Conservation (phyloP, 2,797 vertebrate species). For the Gymnoscopelus braueri region DNA sequence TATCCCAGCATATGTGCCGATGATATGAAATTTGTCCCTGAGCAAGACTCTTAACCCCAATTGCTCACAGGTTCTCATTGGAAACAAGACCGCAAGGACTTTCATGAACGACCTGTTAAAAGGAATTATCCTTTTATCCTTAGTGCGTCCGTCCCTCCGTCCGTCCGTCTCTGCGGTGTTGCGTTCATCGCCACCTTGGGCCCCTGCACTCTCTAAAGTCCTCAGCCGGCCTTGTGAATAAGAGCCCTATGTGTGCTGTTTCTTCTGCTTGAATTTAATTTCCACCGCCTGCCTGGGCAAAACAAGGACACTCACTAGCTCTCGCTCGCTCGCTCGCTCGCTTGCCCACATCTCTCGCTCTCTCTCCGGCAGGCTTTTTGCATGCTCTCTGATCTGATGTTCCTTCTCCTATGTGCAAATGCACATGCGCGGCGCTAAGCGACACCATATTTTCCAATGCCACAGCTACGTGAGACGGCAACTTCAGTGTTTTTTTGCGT, state of each 20-base stretch:
- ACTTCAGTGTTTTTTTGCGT: no score
- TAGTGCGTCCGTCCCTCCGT: no score
- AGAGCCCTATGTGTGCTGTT: neutral
- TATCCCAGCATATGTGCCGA: no score
- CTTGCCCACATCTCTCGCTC: no score
- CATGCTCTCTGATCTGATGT: no score
- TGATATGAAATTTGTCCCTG: no score
- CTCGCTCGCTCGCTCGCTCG: no score
- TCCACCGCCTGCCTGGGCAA: neutral
- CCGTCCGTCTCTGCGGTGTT: neutral
- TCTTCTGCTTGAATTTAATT: neutral
- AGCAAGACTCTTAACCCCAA: no score
- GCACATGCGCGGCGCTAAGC: neutral
- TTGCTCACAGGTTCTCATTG: no score
- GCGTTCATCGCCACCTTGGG: neutral
- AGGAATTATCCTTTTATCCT: no score
- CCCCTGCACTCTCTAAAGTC: neutral
- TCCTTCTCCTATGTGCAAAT: neutral
- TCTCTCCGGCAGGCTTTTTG: neutral
- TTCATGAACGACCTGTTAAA: no score
- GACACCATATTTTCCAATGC: neutral
- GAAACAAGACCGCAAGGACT: no score
- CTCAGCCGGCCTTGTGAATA: neutral
- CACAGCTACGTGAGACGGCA: neutral
- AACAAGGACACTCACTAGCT: neutral